A percentile compares a stretch with the other conserved stretches of the same genome.
Evolutionary conservation across 2,113 vertebrate genomes (phyloP).

Genomic region (Galeopterus variegatus): DNA sequence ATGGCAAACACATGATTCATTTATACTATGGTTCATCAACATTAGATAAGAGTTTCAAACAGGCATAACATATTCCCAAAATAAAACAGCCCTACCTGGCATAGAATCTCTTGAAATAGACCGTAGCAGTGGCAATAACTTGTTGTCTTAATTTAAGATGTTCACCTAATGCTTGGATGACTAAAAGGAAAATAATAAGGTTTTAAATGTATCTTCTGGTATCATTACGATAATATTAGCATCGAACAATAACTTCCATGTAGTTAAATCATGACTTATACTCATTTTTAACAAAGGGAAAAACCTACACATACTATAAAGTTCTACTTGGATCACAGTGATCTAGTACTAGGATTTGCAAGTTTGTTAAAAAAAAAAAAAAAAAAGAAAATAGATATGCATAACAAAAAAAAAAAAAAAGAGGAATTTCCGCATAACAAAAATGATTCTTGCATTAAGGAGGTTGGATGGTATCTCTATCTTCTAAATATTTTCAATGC

Average conservation of each 20-base stretch:
- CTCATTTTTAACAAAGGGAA: conserved; percentile 54
- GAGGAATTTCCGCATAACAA: background rate
- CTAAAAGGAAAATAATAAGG: conserved; percentile 87
- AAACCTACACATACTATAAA: conserved; percentile 34
- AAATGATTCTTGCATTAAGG: conserved; percentile 18
- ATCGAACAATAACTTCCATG: conserved; percentile 39
- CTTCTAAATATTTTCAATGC: conserved; percentile 55
- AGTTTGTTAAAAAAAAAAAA: conserved; percentile 62
- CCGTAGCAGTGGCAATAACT: conserved; percentile 99
- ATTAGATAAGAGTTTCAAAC: conserved; percentile 70
- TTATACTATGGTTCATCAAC: conserved; percentile 48
- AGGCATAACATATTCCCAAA: conserved; percentile 73
- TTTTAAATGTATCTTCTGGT: conserved; percentile 53
- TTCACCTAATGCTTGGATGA: conserved; percentile 99
- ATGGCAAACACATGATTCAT: conserved; percentile 45
- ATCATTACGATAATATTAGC: conserved; percentile 46
- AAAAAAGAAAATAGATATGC: background rate
- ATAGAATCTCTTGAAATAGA: conserved; percentile 99
- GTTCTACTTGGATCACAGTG: conserved; percentile 20
- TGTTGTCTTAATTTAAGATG: conserved; percentile 99
- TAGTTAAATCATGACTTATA: conserved; percentile 41
- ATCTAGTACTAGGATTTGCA: background rate
- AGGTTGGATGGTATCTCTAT: background rate
- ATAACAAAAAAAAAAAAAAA: background rate
- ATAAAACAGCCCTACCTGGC: conserved; percentile 93